Base-by-base conservation (phyloP, 2,888 invertebrate species). In the Calliphora vomitoria region DNA sequence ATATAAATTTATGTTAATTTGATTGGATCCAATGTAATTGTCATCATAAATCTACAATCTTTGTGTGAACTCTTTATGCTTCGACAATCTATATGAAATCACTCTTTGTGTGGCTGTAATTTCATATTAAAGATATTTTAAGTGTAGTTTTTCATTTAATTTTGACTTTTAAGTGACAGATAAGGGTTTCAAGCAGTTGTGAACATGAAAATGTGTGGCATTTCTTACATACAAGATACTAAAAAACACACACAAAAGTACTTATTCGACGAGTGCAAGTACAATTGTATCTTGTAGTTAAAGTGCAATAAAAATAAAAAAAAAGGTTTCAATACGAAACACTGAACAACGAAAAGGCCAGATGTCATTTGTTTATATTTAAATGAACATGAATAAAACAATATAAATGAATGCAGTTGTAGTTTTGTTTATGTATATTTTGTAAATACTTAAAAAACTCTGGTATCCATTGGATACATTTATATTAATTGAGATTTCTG, bases 151-250 rank as follows among this genome's bases (percentile, higher is more conserved):
- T 78, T 72, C 38, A 20, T 60, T 82, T 35, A 78, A 83, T 64
- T 78, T 82, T 53, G 53, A 44, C 50, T 83, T 64, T 72, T 18
- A 80, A 86, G 53, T 83, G 80, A 86, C 82, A 71, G 50, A 66
- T 83, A 80, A 80, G 80, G 68, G 86, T 75, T 83, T 86, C 25
- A 64, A 53, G 53, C 62, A 78, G 60, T 81, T 82, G 58, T 80
- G 44, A 74, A 75, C 64, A 85, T 47, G 15, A 64, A 18, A 64
- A 62, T 71, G 62, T 82, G 74, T 76, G 60, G 50, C 60, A 50
- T 82, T 38, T 82, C n/a, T 76, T 47, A 72, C 31, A 58, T 44
- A 15, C 2, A 44, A 58, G 53, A 50, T 44, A 68, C 55, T 68
- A 68, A 58, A 15, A 1, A 4, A 58, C 35, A 53, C 20, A 64